Conservation (phyloP, 30 jellyfish, hydroid and myxozoan genomes). For the Aurelia sp. region DNA sequence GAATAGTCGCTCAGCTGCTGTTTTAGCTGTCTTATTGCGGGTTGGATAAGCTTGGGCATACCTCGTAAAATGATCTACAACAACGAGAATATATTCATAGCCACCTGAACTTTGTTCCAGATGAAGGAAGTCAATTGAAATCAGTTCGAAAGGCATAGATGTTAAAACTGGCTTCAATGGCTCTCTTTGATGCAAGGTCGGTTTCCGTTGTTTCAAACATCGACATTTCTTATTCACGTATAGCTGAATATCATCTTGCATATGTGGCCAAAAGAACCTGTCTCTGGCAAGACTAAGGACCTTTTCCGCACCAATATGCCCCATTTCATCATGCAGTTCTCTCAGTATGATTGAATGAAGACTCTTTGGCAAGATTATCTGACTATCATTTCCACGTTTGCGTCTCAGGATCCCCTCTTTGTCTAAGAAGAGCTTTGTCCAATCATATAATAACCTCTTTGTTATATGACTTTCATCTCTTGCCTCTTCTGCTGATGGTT, state of each 20-base stretch:
- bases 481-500: constrained; percentile 31
- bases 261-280: too few relatives aligned
- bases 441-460: constrained; percentile 25
- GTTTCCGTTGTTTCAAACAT: constrained; percentile 43
- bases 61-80: constrained; percentile 50
- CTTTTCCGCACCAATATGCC: too few relatives aligned
- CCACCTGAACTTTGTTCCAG: constrained; percentile 41
- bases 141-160: constrained; percentile 34
- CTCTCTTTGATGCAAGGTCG: constrained; percentile 15
- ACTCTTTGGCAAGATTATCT: not conserved
- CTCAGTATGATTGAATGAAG: too few relatives aligned
- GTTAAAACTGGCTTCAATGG: constrained; percentile 28
- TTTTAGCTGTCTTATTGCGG: constrained; percentile 45
- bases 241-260: constrained; percentile 26
- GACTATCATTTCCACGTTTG: constrained; percentile 15
- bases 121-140: constrained; percentile 43
- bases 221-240: constrained; percentile 23
- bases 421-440: constrained; percentile 17
- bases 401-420: constrained; percentile 31
- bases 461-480: constrained; percentile 20
- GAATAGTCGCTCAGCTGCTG: constrained; percentile 54
- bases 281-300: too few relatives aligned
- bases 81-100: constrained; percentile 21
- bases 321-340: too few relatives aligned
- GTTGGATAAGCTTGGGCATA: constrained; percentile 38